Evolutionary conservation across 2,888 invertebrate species (phyloP).

Genomic region (Drosophila recens): DNA sequence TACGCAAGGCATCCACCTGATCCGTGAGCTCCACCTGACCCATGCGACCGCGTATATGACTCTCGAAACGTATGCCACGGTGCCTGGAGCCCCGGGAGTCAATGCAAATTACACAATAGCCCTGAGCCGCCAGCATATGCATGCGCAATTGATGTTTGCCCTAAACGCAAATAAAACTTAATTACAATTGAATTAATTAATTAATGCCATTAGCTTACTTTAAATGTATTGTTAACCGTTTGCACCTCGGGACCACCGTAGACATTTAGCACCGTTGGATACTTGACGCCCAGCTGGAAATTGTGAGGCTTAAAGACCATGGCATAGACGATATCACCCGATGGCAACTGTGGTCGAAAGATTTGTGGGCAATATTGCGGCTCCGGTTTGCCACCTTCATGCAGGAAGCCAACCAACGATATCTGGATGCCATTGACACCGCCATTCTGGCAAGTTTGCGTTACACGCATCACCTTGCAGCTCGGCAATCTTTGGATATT

Average conservation of each 20-base stretch:
- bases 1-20: constrained; percentile 96
- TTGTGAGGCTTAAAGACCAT: constrained; percentile 95
- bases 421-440: constrained; percentile 89
- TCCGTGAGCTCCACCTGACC: constrained; percentile 97
- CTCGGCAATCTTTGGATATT: constrained; percentile 93
- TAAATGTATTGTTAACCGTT: constrained; percentile 97
- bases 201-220: constrained; percentile 86
- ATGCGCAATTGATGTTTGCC: constrained; percentile 95
- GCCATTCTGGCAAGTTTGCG: constrained; percentile 87
- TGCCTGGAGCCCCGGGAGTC: constrained; percentile 98
- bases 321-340: constrained; percentile 91
- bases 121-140: constrained; percentile 97
- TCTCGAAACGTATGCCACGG: constrained; percentile 96
- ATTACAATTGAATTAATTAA: background rate
- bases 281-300: constrained; percentile 87
- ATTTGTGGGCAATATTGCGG: constrained; percentile 90
- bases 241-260: constrained; percentile 99
- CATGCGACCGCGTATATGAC: constrained; percentile 94
- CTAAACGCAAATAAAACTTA: constrained; percentile 84
- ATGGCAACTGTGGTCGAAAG: constrained; percentile 89
- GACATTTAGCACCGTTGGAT: constrained; percentile 97
- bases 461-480: constrained; percentile 91
- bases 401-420: constrained; percentile 89
- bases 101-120: constrained; percentile 97
- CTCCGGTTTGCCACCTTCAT: constrained; percentile 88